Conservation (phyloP, 2,113 vertebrate genomes). For the Pheucticus melanocephalus region DNA sequence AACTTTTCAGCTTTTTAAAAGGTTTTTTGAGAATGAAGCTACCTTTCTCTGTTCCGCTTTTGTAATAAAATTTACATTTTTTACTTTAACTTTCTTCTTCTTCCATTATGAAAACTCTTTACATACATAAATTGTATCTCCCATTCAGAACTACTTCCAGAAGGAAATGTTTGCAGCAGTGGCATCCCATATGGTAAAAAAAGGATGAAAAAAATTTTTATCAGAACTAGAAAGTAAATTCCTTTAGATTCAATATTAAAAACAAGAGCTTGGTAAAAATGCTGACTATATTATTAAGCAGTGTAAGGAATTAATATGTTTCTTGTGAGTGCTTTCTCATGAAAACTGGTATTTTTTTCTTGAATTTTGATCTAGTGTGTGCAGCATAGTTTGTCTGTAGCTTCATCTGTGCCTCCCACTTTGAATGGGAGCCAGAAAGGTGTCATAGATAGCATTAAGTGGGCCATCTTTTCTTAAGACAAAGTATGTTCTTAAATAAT, state of each 20-base stretch:
- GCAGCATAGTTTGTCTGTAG: neutral
- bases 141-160: neutral
- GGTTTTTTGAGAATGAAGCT: neutral
- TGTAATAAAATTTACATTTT: neutral
- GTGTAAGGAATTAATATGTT: neutral
- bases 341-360: neutral
- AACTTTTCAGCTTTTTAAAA: neutral
- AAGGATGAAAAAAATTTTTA: neutral
- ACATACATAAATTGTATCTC: neutral
- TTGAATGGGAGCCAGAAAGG: conserved; percentile 21
- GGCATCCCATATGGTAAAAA: neutral
- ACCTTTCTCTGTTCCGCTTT: neutral
- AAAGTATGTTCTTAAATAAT: conserved; percentile 69
- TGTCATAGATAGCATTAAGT: neutral
- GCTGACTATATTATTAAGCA: neutral
- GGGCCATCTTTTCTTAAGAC: conserved; percentile 31
- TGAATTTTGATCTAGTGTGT: neutral
- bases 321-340: neutral
- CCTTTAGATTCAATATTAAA: neutral
- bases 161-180: neutral
- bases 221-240: neutral
- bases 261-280: neutral
- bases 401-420: neutral
- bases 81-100: neutral
- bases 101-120: neutral